Percentiles rank a stretch among this genome's conserved stretches.
Evolutionary conservation across 2,888 invertebrate species (phyloP).

Genomic region (Plemyria rubiginata): DNA sequence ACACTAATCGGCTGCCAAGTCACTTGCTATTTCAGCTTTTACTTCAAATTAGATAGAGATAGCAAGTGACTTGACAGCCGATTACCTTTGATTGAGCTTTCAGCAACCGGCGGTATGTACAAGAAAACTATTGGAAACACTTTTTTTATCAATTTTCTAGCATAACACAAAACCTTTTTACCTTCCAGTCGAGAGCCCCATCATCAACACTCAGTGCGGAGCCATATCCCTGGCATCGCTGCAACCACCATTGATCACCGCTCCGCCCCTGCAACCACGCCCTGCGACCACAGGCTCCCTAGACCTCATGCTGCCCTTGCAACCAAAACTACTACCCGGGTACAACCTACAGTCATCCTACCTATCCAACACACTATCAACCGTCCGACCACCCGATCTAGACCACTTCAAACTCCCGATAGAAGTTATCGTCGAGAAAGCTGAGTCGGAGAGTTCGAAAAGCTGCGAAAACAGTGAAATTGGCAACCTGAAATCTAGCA

Average conservation of each 20-base stretch:
- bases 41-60: too few species aligned
- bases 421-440: constrained; percentile 69
- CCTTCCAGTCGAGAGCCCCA: constrained; percentile 85
- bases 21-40: too few species aligned
- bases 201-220: constrained; percentile 75
- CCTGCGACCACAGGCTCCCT: constrained; percentile 89
- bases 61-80: too few species aligned
- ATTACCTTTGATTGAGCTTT: too few species aligned
- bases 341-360: constrained; percentile 81
- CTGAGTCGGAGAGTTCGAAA: constrained; percentile 16
- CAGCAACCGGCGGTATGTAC: too few species aligned
- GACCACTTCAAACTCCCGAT: constrained; percentile 65
- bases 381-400: constrained; percentile 75
- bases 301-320: constrained; percentile 89
- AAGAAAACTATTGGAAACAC: too few species aligned
- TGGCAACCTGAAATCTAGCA: constrained; percentile 27
- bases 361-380: constrained; percentile 81
- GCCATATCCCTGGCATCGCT: constrained; percentile 81
- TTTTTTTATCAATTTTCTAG: too few species aligned
- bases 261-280: constrained; percentile 87
- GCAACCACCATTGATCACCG: constrained; percentile 81
- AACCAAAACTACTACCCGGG: constrained; percentile 87
- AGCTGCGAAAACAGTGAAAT: constrained; percentile 33
- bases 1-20: too few species aligned
- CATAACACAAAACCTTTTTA: constrained; percentile 37